Conservation (phyloP, 2,797 vertebrate species). For the Balearica regulorum region DNA sequence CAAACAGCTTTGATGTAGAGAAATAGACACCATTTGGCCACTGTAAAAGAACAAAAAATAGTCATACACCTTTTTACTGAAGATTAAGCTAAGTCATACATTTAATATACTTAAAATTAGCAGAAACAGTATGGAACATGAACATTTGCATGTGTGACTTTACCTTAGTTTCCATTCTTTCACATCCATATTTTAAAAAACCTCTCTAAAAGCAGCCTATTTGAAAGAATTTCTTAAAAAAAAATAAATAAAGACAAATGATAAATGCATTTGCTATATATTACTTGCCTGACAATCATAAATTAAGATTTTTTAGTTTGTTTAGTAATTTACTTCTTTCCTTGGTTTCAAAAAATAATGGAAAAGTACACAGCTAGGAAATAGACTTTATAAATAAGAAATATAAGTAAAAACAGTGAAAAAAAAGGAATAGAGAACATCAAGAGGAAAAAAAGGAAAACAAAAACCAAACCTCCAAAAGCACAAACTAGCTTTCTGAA, state of each 20-base stretch:
- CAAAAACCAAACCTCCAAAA: accelerated
- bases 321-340: neutral
- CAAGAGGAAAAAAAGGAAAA: neutral
- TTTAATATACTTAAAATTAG: neutral
- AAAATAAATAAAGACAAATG: neutral
- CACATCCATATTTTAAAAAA: neutral
- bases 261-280: neutral
- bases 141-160: neutral
- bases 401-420: neutral
- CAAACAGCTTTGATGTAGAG: neutral
- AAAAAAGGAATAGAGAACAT: neutral
- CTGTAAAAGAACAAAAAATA: neutral
- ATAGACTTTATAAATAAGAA: neutral
- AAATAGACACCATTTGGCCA: neutral
- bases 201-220: neutral
- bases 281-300: neutral
- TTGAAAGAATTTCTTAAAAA: neutral
- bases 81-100: neutral
- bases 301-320: neutral
- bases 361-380: neutral
- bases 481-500: neutral
- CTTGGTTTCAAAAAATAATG: neutral
- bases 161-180: neutral
- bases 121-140: accelerated
- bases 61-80: neutral